Conservation (phyloP, 2,888 invertebrate species). For the Octonoba sinensis region DNA sequence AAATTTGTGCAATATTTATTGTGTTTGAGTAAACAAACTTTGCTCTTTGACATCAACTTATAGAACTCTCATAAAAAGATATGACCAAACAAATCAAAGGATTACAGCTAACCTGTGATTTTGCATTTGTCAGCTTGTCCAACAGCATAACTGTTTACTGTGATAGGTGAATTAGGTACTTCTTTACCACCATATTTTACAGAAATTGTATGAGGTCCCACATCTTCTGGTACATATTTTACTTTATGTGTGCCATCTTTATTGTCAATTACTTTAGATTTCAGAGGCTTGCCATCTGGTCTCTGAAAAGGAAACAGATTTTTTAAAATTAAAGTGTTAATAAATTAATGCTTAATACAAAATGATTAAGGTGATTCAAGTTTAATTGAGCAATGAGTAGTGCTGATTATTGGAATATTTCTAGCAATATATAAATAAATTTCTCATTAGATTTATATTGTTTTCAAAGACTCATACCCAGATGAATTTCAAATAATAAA, state of each 20-base stretch:
- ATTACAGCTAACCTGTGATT: constrained; percentile 76
- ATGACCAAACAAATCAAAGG: background rate
- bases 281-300: constrained; percentile 80
- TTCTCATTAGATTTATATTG: too few species aligned
- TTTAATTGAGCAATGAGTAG: too few species aligned
- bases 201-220: constrained; percentile 84
- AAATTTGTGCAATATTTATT: too few species aligned
- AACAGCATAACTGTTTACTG: constrained; percentile 79
- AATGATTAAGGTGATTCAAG: background rate
- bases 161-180: constrained; percentile 80
- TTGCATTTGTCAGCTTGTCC: constrained; percentile 82
- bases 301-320: constrained; percentile 26
- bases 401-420: too few species aligned
- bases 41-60: too few species aligned
- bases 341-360: background rate
- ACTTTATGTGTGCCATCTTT: constrained; percentile 80
- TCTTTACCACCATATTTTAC: constrained; percentile 84
- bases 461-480: too few species aligned
- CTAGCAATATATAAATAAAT: too few species aligned
- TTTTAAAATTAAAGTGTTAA: background rate
- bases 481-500: too few species aligned
- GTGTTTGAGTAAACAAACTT: too few species aligned
- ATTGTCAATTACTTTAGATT: constrained; percentile 76
- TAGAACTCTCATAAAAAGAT: too few species aligned
- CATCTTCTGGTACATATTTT: constrained; percentile 81